Conservation (phyloP, 2,113 vertebrate species). For the Phocoena sinus region DNA sequence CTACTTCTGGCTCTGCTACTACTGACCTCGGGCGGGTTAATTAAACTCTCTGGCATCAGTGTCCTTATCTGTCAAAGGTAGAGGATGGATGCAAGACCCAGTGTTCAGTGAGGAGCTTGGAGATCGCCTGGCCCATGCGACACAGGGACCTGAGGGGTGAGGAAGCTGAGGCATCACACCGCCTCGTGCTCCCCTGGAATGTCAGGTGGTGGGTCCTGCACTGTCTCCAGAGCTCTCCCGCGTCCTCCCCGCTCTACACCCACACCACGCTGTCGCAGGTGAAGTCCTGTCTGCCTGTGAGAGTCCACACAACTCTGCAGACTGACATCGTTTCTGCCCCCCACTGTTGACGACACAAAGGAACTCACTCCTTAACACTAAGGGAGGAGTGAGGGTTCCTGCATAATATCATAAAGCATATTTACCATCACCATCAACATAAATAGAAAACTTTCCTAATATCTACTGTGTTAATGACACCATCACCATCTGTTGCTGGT, state of each 20-base stretch:
- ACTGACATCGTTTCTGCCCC: not conserved
- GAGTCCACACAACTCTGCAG: not conserved
- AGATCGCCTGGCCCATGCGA: not conserved
- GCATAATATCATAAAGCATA: not conserved
- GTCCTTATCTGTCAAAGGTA: not conserved
- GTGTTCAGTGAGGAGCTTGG: not conserved
- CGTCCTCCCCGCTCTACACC: no score
- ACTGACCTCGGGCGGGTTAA: not conserved
- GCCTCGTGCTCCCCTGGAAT: not conserved
- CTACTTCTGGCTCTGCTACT: not conserved
- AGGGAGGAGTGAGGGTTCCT: not conserved
- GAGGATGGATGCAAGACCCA: not conserved
- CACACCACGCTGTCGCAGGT: fast-evolving
- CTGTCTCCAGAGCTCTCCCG: not conserved
- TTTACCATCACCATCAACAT: not conserved
- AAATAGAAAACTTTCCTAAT: not conserved
- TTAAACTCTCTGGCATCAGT: not conserved
- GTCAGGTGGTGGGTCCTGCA: fast-evolving
- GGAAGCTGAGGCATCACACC: not conserved
- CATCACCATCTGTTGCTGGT: not conserved
- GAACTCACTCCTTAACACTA: not conserved
- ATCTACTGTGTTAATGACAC: not conserved
- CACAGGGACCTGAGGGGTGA: not conserved
- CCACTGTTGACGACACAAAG: not conserved
- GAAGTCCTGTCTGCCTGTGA: not conserved